Evolutionary conservation across 2,888 invertebrate genomes (phyloP).

Genomic region (Agonopterix alstromeriana): DNA sequence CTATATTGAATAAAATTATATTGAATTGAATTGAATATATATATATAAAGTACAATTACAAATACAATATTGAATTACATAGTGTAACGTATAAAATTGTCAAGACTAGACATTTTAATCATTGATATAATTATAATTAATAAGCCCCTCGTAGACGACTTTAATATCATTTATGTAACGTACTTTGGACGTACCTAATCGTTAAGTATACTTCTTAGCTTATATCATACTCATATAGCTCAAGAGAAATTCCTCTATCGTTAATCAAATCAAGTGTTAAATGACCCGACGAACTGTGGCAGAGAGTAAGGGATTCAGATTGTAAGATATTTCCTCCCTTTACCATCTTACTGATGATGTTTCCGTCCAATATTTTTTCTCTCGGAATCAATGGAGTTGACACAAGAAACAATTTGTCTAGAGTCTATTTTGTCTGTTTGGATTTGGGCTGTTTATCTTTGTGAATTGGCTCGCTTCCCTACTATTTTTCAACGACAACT

Average conservation of each 20-base stretch:
- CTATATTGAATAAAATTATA: no score
- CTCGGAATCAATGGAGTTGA: slow-evolving; percentile 54
- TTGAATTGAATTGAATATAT: no score
- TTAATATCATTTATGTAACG: no score
- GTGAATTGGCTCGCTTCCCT: not conserved
- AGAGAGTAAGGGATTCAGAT: slow-evolving; percentile 31
- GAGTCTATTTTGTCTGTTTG: slow-evolving; percentile 46
- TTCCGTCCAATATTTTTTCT: slow-evolving; percentile 52
- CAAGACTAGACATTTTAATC: no score
- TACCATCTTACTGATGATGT: slow-evolving; percentile 44
- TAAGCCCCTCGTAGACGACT: no score
- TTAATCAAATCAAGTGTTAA: slow-evolving; percentile 62
- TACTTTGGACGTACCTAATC: no score
- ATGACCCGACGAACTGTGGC: slow-evolving; percentile 41
- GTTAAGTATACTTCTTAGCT: no score
- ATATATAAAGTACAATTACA: no score
- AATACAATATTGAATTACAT: no score
- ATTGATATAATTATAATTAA: no score
- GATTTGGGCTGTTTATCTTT: slow-evolving; percentile 21
- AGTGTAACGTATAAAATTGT: no score
- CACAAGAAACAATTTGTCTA: slow-evolving; percentile 59
- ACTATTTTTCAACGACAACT: no score
- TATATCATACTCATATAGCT: slow-evolving; percentile 2
- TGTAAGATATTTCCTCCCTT: slow-evolving; percentile 38
- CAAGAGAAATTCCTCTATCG: slow-evolving; percentile 26